phyloP scores from a whole-genome alignment of 2,113 vertebrate genomes.

The Hippopotamus amphibius region DNA sequence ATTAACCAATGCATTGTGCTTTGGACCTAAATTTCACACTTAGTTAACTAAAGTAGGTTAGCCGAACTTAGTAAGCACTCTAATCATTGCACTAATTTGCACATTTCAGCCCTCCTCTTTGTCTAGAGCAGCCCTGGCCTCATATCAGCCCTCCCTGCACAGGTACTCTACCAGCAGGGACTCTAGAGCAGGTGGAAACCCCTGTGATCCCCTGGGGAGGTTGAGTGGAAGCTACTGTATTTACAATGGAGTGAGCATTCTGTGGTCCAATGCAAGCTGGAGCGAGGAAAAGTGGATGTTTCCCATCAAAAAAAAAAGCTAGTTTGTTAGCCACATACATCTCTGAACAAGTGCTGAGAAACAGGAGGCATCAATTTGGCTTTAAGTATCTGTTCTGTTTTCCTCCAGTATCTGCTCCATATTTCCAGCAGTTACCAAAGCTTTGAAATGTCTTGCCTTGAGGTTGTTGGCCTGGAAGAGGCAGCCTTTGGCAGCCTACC shows the following conservation, averaged over 20 bases:
- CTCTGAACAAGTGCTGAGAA: background rate
- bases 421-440: background rate
- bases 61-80: background rate
- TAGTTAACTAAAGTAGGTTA: background rate
- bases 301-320: background rate
- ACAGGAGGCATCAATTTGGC: background rate
- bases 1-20: background rate
- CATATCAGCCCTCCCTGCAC: fast-evolving
- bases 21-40: background rate
- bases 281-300: background rate
- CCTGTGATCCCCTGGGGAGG: background rate
- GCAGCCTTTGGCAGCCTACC: background rate
- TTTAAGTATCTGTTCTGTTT: background rate
- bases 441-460: background rate
- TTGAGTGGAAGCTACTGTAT: background rate
- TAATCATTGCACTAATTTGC: fast-evolving
- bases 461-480: background rate
- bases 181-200: too few relatives aligned
- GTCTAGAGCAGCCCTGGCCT: too few relatives aligned
- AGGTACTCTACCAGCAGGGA: background rate
- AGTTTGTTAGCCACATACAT: background rate
- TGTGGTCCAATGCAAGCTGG: background rate
- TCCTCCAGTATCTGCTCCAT: background rate
- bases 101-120: background rate
- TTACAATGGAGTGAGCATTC: background rate